Evolutionary conservation across 2,113 vertebrate genomes (phyloP).

Genomic region (Stercorarius parasiticus): DNA sequence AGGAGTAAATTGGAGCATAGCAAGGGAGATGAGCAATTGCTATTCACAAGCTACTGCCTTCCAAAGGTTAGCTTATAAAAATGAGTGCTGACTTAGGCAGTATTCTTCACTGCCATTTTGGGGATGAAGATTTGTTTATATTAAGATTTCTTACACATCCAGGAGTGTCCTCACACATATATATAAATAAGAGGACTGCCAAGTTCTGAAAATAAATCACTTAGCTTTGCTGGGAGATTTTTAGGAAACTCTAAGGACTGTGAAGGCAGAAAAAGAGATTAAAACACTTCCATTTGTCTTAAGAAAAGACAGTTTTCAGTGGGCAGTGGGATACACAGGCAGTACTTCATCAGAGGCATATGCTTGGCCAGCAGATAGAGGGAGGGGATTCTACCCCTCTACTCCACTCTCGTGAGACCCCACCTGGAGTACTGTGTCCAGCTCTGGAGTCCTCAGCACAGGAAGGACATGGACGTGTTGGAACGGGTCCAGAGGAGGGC

Average conservation of each 20-base stretch:
- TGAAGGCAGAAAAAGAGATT: background rate
- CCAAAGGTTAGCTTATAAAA: constrained; percentile 3
- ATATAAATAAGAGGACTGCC: background rate
- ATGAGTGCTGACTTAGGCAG: background rate
- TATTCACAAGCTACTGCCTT: background rate
- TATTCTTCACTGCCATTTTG: background rate
- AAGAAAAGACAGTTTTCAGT: background rate
- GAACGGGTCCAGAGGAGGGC: too few species aligned
- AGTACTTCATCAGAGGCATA: background rate
- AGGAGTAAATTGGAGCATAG: background rate
- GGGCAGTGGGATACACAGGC: background rate
- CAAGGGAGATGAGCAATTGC: background rate
- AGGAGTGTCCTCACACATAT: background rate
- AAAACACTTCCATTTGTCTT: background rate
- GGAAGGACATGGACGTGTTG: too few species aligned
- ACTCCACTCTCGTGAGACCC: too few species aligned
- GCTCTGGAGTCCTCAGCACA: too few species aligned
- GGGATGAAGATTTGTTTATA: background rate
- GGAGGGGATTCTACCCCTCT: too few species aligned
- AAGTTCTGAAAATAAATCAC: background rate
- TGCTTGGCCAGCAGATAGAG: too few species aligned
- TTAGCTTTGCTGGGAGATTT: background rate
- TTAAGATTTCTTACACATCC: background rate
- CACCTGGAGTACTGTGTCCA: too few species aligned
- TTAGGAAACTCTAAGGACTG: background rate